Evolutionary conservation across 2,888 invertebrate species (phyloP), one percentile per base, ranked within the genome.

Genomic region (Doris montereyensis): DNA sequence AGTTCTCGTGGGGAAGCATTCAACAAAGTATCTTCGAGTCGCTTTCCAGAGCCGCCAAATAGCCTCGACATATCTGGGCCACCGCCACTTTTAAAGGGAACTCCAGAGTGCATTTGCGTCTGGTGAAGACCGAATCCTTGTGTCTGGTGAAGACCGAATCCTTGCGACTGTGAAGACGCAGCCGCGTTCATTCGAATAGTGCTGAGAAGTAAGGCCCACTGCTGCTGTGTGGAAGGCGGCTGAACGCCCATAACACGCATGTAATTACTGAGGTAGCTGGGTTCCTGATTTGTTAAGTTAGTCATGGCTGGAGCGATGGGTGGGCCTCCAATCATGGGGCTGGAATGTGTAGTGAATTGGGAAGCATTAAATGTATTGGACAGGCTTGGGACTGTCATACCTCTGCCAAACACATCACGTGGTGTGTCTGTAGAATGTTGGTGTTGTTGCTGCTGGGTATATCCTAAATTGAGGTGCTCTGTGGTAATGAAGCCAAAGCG

Each of bases 231-330:
- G 28, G 84, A 77, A 1, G 87, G 86, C 13, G 82, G 84, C n/a
- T 85, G 84, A 8, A 87, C 81, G 1, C 87, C 86, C 80, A 87
- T 78, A 85, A 86, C 85, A 34, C 84, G 80, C 87, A 87, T 87
- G 77, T 87, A 87, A 30, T 86, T 85, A 76, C 81, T 80, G 62
- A 84, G 81, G 74, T 81, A 81, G 58, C 73, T 77, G 35, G 80
- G 60, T 41, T 84, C 84, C 34, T 78, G 79, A 5, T 76, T 74
- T 13, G 84, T 82, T 26, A 87, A 72, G 77, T 87, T 85, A 0
- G 83, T 70, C 79, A 85, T 75, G 26, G 77, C 77, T 10, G 85
- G 79, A 35, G 82, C 75, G 21, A 81, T 75, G 26, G 80, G 8
- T 1, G 62, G 1, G 17, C 73, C 79, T 13, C 79, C 73, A 13